Evolutionary conservation across 2,113 vertebrate genomes (phyloP), one percentile per base, ranked within the genome.

Genomic region (Aspidoscelis tigris): DNA sequence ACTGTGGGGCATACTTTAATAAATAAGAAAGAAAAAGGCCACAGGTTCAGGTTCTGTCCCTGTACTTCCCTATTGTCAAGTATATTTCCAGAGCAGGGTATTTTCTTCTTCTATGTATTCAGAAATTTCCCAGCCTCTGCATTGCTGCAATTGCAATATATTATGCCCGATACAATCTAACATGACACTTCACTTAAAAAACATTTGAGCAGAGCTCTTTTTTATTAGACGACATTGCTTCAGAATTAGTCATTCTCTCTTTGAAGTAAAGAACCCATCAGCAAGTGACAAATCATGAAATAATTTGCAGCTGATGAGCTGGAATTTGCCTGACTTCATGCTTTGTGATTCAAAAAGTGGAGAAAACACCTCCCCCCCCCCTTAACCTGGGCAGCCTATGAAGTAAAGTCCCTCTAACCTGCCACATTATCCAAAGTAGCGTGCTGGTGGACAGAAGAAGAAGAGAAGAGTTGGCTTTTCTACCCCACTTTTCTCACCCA

Each of bases 21-120:
- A 64, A 80, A 85, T 86, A 87, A 16, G 20, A 33, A 33, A 33
- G 33, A 33, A 33, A 33, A 33, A 88, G 82, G 77, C 80, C 70
- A 2, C 9, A 22, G 72, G 73, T 88, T 61, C 77, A 87, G 83
- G 87, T 79, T 79, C 80, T 14, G 65, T 76, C 83, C 82, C 0
- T 0, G 8, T 43, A 50, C 5, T 75, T 16, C 85, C 69, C 43
- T 58, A 2, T 33, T 22, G 41, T 14, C 86, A 72, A 88, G 65
- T 44, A 20, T 41, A 58, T 81, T 7, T 0, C 0, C 65, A 33
- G 33, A 75, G 20, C 68, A 72, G 76, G 43, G 12, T 80, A 12
- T n/a, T 41, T 0, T 7, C 55, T 16, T 75, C 71, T 6, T 7
- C 41, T 26, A 14, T 5, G 21, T 14, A 33, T 39, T 41, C 78